Percentiles rank a stretch among this genome's conserved stretches.
phyloP scores from a whole-genome alignment of 2,888 invertebrate species.

The Digitonthophagus gazella region DNA sequence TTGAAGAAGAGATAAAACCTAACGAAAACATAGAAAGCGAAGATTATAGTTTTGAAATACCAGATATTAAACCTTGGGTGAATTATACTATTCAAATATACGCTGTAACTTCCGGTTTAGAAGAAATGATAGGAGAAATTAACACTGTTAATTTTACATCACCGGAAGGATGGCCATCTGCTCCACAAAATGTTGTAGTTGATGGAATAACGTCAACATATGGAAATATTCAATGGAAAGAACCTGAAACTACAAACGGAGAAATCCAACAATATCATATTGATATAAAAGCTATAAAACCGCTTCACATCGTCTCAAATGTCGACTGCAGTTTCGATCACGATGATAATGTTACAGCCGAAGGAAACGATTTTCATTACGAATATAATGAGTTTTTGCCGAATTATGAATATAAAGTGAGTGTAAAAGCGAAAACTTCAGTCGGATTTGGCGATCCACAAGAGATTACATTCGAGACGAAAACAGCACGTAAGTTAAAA shows the following conservation, averaged over 20 bases:
- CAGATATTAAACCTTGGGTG: not conserved
- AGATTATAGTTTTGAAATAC: not conserved
- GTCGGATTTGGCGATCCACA: constrained; percentile 23
- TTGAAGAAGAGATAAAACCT: not conserved
- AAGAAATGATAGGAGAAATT: constrained; percentile 4
- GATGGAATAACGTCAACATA: constrained; percentile 6
- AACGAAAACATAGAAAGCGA: not conserved
- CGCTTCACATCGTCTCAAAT: constrained; percentile 22
- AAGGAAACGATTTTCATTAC: constrained; percentile 22
- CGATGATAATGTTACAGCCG: not conserved
- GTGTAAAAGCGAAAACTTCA: constrained; percentile 22
- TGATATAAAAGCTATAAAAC: constrained; percentile 15
- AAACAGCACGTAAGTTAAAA: constrained; percentile 22
- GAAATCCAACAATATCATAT: constrained; percentile 23
- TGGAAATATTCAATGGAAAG: constrained; percentile 24
- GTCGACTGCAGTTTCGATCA: constrained; percentile 17
- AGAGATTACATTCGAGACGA: constrained; percentile 2
- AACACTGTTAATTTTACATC: constrained; percentile 7
- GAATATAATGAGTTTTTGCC: constrained; percentile 18
- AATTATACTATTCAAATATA: not conserved
- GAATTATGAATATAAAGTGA: constrained; percentile 23
- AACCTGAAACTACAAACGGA: constrained; percentile 28
- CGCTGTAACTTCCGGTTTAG: not conserved
- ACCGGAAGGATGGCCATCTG: constrained; percentile 25
- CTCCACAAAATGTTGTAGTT: constrained; percentile 20